These are phyloP conservation scores for Synanthedon tipuliformis DNA, from an alignment of 2,888 invertebrate genomes.

Conservation along the genomic window DNA sequence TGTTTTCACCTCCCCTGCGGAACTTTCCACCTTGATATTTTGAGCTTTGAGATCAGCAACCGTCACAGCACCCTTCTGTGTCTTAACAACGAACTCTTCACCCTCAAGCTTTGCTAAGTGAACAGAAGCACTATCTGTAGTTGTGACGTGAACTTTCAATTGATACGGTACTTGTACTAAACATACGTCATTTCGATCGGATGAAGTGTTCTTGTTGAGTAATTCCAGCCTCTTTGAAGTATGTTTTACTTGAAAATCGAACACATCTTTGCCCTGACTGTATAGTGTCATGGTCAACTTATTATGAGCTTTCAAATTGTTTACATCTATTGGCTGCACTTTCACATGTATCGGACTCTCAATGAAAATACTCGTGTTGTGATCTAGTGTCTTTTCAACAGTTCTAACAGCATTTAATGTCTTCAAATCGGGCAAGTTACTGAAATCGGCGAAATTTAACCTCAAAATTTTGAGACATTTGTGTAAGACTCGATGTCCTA, in stretches of 20 bases:
- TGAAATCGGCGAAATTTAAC: slow-evolving; percentile 56
- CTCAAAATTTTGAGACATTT: slow-evolving; percentile 65
- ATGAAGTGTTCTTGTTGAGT: slow-evolving; percentile 48
- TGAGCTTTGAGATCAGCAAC: slow-evolving; percentile 51
- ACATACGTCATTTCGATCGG: slow-evolving; percentile 56
- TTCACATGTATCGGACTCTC: slow-evolving; percentile 66
- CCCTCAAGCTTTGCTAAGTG: slow-evolving; percentile 52
- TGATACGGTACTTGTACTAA: slow-evolving; percentile 62
- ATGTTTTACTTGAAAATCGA: slow-evolving; percentile 62
- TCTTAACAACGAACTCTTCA: slow-evolving; percentile 55
- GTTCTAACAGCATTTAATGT: slow-evolving; percentile 57
- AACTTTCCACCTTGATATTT: slow-evolving; percentile 49
- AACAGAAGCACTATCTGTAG: slow-evolving; percentile 55
- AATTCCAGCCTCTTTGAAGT: slow-evolving; percentile 57
- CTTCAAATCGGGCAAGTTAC: slow-evolving; percentile 52
- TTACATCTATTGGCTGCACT: slow-evolving; percentile 57
- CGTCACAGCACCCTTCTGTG: slow-evolving; percentile 48
- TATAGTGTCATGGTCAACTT: slow-evolving; percentile 58
- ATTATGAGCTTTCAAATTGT: slow-evolving; percentile 53
- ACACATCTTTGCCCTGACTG: slow-evolving; percentile 51
- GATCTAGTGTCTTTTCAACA: slow-evolving; percentile 60
- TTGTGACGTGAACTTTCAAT: slow-evolving; percentile 52
- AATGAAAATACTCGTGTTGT: slow-evolving; percentile 56
- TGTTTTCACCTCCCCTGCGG: slow-evolving; percentile 40
- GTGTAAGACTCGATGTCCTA: slow-evolving; percentile 47